phyloP scores from a whole-genome alignment of 2,113 vertebrate genomes.

The Paratilapia polleni region DNA sequence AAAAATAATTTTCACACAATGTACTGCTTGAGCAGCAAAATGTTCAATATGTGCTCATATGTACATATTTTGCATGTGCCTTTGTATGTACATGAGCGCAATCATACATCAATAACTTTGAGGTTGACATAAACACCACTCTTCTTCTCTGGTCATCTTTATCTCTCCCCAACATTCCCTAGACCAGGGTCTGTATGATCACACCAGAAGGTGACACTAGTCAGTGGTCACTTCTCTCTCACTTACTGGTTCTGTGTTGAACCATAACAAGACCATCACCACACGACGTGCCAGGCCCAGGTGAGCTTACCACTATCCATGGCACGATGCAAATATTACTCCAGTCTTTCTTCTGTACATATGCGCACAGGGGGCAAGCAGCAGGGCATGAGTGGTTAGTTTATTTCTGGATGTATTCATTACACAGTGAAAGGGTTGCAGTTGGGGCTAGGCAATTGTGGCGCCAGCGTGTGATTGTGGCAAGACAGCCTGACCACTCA shows the following conservation, averaged over 20 bases:
- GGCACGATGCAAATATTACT: conserved; percentile 77
- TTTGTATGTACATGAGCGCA: background rate
- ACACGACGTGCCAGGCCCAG: conserved; percentile 67
- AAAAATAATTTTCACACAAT: conserved; percentile 46
- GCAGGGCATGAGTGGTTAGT: conserved; percentile 80
- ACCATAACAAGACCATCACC: conserved; percentile 67
- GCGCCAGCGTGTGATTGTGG: conserved; percentile 94
- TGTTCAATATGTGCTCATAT: background rate
- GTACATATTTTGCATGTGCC: conserved; percentile 4
- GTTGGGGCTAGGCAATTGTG: conserved; percentile 86
- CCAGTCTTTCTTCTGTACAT: conserved; percentile 81
- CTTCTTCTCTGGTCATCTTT: conserved; percentile 38
- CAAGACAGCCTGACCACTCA: conserved; percentile 91
- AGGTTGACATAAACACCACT: conserved; percentile 45
- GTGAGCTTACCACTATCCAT: conserved; percentile 72
- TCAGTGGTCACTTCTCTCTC: conserved; percentile 62
- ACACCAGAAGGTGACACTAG: conserved; percentile 64
- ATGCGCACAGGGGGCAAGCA: conserved; percentile 70
- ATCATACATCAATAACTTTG: conserved; percentile 22
- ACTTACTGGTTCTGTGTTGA: conserved; percentile 78
- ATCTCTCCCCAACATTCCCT: conserved; percentile 41
- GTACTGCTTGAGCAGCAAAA: conserved; percentile 26
- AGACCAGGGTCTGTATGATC: conserved; percentile 29
- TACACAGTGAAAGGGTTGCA: conserved; percentile 87
- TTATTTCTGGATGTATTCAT: conserved; percentile 94